Percentiles rank a stretch among this genome's conserved stretches.
Evolutionary conservation across 1,140 invertebrate species (phyloP).

Genomic region (Saccostrea cuccullata): DNA sequence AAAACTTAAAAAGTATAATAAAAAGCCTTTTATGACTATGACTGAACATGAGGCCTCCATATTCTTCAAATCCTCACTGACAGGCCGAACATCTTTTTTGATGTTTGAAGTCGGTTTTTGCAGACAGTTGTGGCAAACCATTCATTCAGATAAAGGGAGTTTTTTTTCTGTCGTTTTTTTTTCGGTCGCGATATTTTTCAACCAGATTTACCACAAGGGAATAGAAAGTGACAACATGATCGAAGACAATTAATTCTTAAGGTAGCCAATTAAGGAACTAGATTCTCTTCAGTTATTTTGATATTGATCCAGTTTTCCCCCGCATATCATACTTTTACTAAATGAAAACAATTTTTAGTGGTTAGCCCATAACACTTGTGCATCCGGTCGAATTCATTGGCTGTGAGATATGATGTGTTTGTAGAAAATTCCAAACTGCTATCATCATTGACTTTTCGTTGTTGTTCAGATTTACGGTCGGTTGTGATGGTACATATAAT

Average conservation of each 20-base stretch:
- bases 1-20: no score
- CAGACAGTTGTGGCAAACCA: background rate
- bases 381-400: constrained; percentile 24
- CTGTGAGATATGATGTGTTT: background rate
- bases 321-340: constrained; percentile 5
- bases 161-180: background rate
- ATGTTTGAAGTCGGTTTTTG: background rate
- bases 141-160: background rate
- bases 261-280: constrained; percentile 21
- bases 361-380: background rate
- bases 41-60: no score
- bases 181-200: background rate
- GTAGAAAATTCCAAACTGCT: background rate
- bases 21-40: no score
- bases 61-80: background rate
- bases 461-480: background rate
- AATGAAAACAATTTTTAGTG: background rate
- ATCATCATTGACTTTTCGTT: background rate
- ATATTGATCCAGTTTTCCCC: background rate
- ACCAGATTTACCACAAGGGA: background rate
- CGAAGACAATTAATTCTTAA: constrained; percentile 2
- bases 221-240: background rate
- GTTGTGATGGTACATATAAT: constrained; percentile 7
- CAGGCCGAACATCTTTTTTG: background rate
- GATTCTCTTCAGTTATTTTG: background rate